phyloP scores from a whole-genome alignment of 2,113 vertebrate species.

The Orthonyx spaldingii region DNA sequence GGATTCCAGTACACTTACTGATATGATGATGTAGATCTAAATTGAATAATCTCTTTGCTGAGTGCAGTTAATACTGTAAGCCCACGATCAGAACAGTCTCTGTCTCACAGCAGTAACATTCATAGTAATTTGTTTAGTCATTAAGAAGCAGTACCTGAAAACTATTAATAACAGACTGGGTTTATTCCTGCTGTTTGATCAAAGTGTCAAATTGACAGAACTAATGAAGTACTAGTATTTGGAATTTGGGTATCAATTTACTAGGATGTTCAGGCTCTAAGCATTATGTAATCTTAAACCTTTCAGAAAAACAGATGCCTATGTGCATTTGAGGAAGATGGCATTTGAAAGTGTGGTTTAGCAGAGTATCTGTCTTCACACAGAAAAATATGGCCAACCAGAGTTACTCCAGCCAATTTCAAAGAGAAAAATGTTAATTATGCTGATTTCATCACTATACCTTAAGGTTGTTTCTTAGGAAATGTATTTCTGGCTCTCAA shows the following conservation, averaged over 20 bases:
- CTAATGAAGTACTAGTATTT: neutral
- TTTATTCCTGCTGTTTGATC: neutral
- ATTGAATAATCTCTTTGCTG: neutral
- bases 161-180: neutral
- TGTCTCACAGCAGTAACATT: neutral
- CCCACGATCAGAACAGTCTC: neutral
- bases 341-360: neutral
- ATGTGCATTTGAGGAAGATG: neutral
- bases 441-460: neutral
- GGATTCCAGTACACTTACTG: neutral
- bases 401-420: neutral
- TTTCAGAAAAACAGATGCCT: neutral
- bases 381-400: neutral
- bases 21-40: neutral
- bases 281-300: neutral
- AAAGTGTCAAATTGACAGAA: neutral
- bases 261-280: neutral
- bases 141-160: neutral
- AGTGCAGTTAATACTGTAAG: neutral
- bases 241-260: neutral
- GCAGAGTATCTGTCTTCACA: neutral
- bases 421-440: neutral
- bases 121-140: neutral
- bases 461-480: neutral
- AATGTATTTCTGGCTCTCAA: neutral